Evolutionary conservation across 2,888 invertebrate genomes (phyloP).

Genomic region (Arrhopalites spinosus): DNA sequence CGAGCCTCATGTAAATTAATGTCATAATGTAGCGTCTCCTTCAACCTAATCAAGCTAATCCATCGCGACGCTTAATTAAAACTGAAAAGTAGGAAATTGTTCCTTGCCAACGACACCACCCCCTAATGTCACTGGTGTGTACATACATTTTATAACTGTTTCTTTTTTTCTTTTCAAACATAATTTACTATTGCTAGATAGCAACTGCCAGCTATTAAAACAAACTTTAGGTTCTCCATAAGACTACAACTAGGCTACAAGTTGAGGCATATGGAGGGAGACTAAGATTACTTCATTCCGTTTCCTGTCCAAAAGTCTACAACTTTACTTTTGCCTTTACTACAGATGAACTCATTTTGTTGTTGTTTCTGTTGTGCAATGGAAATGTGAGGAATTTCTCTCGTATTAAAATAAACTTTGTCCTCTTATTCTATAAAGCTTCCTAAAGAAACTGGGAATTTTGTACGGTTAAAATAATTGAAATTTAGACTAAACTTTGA

Average conservation of each 20-base stretch:
- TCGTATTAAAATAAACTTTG: too few species aligned
- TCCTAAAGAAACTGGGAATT: too few species aligned
- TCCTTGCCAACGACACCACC: too few species aligned
- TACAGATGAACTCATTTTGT: too few species aligned
- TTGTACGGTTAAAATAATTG: too few species aligned
- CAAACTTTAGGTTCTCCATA: too few species aligned
- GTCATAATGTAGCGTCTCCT: not conserved
- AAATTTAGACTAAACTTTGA: too few species aligned
- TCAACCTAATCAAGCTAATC: constrained; percentile 39
- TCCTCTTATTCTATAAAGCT: too few species aligned
- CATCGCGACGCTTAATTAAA: constrained; percentile 40
- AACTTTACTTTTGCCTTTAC: too few species aligned
- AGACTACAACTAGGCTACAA: not conserved
- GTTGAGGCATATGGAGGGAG: not conserved
- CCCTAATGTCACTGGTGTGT: too few species aligned
- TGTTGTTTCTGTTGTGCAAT: too few species aligned
- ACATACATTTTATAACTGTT: not conserved
- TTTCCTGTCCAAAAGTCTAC: not conserved
- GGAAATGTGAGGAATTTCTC: too few species aligned
- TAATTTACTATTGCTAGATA: constrained; percentile 10
- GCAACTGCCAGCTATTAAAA: not conserved
- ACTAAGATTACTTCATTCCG: not conserved
- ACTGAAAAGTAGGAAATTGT: constrained; percentile 33
- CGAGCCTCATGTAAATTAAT: constrained; percentile 27
- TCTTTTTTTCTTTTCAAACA: not conserved